Conservation (phyloP, 2,888 invertebrate species). For the Himalopsyche kuldschensis region DNA sequence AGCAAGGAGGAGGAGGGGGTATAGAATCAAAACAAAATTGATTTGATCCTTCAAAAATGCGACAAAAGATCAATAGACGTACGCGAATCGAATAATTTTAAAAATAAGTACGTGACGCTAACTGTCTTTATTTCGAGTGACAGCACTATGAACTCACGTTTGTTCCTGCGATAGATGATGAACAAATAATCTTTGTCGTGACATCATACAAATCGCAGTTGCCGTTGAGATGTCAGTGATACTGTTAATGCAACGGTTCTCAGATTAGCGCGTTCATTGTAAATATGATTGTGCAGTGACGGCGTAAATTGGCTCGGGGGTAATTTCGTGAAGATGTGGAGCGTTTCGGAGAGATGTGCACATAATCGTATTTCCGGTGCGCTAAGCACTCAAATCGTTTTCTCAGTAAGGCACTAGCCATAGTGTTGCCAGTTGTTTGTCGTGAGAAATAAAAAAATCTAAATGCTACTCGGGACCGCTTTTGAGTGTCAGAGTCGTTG, state of each 20-base stretch:
- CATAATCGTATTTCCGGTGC: slow-evolving; percentile 17
- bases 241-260: neutral
- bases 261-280: neutral
- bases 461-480: too few species aligned
- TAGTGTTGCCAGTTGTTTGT: neutral
- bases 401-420: neutral
- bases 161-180: too few species aligned
- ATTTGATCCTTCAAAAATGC: too few species aligned
- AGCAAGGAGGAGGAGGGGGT: too few species aligned
- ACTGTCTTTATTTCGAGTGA: too few species aligned
- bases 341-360: slow-evolving; percentile 2
- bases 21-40: too few species aligned
- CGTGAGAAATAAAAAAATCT: too few species aligned
- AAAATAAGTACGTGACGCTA: too few species aligned
- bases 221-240: neutral
- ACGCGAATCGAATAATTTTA: too few species aligned
- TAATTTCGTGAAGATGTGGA: slow-evolving; percentile 10
- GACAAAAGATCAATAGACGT: too few species aligned
- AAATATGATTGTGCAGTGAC: neutral
- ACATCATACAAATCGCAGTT: neutral
- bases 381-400: slow-evolving; percentile 13
- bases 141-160: too few species aligned
- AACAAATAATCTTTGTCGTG: neutral
- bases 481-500: too few species aligned
- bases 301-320: neutral